phyloP scores from a whole-genome alignment of 2,888 invertebrate species.

The Prenolepis imparis region DNA sequence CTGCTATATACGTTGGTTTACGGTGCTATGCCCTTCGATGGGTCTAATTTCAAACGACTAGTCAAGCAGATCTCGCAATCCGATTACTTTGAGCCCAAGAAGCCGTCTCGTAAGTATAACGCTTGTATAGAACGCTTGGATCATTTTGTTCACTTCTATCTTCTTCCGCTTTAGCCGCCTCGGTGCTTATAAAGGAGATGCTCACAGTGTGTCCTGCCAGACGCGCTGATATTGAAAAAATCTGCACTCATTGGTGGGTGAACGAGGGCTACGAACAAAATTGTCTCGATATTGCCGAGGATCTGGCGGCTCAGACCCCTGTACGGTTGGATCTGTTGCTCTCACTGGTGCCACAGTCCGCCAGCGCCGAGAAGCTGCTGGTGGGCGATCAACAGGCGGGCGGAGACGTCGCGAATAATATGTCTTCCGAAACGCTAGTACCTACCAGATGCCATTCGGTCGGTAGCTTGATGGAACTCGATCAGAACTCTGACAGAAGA shows the following conservation, averaged over 20 bases:
- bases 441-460: slow-evolving; percentile 89
- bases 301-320: slow-evolving; percentile 96
- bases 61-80: slow-evolving; percentile 99
- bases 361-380: slow-evolving; percentile 90
- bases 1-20: slow-evolving; percentile 99
- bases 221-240: slow-evolving; percentile 96
- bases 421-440: slow-evolving; percentile 82
- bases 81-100: slow-evolving; percentile 98
- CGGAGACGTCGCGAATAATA: slow-evolving; percentile 77
- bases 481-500: slow-evolving; percentile 90
- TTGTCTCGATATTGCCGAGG: slow-evolving; percentile 95
- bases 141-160: background rate
- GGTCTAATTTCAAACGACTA: slow-evolving; percentile 98
- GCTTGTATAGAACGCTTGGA: background rate
- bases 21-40: slow-evolving; percentile 99
- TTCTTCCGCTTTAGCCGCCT: slow-evolving; percentile 90
- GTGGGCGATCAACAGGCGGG: slow-evolving; percentile 87
- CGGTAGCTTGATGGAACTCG: slow-evolving; percentile 92
- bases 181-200: slow-evolving; percentile 97
- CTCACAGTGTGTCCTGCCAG: slow-evolving; percentile 96
- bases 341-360: slow-evolving; percentile 92
- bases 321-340: slow-evolving; percentile 95
- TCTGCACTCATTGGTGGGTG: slow-evolving; percentile 99
- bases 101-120: slow-evolving; percentile 92
- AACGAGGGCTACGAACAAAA: slow-evolving; percentile 94